Conservation (phyloP, 2,888 invertebrate genomes). For the Timandra comae region DNA sequence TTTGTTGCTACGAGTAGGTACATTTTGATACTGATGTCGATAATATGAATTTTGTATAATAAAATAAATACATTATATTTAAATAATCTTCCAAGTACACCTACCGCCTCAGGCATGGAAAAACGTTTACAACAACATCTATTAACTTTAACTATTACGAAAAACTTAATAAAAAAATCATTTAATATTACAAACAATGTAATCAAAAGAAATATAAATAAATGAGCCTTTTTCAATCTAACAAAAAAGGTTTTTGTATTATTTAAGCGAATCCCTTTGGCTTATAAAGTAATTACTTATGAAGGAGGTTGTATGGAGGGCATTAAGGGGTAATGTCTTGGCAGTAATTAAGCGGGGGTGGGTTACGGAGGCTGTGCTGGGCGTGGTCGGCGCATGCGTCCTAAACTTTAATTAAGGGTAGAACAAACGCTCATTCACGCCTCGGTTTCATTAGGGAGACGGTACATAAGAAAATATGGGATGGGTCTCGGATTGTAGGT, state of each 20-base stretch:
- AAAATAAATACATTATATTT: too few relatives aligned
- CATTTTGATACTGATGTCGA: too few relatives aligned
- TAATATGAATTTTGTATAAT: too few relatives aligned
- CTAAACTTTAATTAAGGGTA: slow-evolving; percentile 58
- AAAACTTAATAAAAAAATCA: not conserved
- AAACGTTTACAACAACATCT: too few relatives aligned
- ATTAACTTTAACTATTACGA: too few relatives aligned
- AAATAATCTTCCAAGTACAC: too few relatives aligned
- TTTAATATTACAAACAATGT: not conserved
- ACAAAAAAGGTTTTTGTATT: not conserved
- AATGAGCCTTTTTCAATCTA: not conserved
- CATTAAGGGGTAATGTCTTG: slow-evolving; percentile 72
- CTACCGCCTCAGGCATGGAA: too few relatives aligned
- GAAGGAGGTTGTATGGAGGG: slow-evolving; percentile 43
- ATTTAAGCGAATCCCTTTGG: slow-evolving; percentile 1
- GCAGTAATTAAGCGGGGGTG: slow-evolving; percentile 62
- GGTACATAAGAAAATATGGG: slow-evolving; percentile 16
- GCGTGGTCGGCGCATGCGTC: slow-evolving; percentile 71
- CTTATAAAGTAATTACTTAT: slow-evolving; percentile 24
- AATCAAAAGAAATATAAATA: not conserved
- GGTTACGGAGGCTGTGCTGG: slow-evolving; percentile 65
- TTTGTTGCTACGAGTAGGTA: too few relatives aligned
- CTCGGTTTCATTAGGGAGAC: slow-evolving; percentile 60
- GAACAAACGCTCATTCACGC: slow-evolving; percentile 68
- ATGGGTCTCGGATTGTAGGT: slow-evolving; percentile 15